phyloP scores from a whole-genome alignment of 2,888 invertebrate species.

The Ametastegia equiseti region DNA sequence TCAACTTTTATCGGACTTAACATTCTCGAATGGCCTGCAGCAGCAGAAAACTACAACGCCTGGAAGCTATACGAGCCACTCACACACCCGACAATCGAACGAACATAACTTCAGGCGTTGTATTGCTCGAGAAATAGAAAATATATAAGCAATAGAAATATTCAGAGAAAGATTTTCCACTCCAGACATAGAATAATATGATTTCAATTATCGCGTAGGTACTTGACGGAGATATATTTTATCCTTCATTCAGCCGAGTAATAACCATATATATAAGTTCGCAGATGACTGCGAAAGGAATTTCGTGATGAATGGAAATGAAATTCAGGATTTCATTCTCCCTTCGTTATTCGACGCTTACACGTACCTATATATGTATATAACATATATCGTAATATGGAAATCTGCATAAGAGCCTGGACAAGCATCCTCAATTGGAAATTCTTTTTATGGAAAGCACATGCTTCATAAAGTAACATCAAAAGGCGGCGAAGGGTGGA shows the following conservation, averaged over 20 bases:
- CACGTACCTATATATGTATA: too few relatives aligned
- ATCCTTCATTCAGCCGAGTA: background rate
- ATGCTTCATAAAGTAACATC: background rate
- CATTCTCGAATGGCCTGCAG: background rate
- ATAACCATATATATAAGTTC: background rate
- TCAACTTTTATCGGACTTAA: background rate
- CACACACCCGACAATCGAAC: background rate
- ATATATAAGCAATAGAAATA: background rate
- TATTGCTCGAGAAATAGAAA: background rate
- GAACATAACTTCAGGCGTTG: background rate
- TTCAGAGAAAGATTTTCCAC: too few relatives aligned
- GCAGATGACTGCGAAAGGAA: too few relatives aligned
- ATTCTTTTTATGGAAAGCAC: background rate
- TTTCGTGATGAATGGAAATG: too few relatives aligned
- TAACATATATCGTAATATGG: too few relatives aligned
- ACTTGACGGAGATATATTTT: too few relatives aligned
- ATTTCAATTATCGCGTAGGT: too few relatives aligned
- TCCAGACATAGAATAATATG: too few relatives aligned
- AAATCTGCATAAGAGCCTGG: background rate
- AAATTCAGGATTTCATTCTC: background rate
- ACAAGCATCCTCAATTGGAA: background rate
- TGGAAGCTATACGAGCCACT: background rate
- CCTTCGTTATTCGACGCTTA: background rate
- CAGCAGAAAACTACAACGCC: background rate
- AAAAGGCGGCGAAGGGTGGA: background rate